Percentiles rank a stretch among this genome's conserved stretches.
Conservation (phyloP, 2,888 invertebrate species). For the Meandrusa payeni region DNA sequence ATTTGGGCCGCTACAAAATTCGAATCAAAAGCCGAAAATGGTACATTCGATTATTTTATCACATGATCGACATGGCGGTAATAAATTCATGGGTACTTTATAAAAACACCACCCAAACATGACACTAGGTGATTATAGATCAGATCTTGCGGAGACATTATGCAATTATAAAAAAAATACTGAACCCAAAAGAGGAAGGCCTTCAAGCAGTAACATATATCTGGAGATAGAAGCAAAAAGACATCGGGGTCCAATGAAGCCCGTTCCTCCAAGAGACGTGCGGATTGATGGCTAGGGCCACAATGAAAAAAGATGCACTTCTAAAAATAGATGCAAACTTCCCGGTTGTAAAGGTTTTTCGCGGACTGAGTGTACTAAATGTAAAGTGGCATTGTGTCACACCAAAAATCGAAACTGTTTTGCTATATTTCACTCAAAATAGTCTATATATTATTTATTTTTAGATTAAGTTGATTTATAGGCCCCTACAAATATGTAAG, state of each 20-base stretch:
- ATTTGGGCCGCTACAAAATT: slow-evolving; percentile 20
- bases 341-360: slow-evolving; percentile 31
- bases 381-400: slow-evolving; percentile 31
- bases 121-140: slow-evolving; percentile 28
- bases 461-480: no score
- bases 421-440: slow-evolving; percentile 29
- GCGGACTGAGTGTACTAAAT: slow-evolving; percentile 32
- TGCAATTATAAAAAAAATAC: slow-evolving; percentile 28
- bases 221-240: slow-evolving; percentile 30
- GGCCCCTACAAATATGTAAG: no score
- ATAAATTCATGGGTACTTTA: slow-evolving; percentile 30
- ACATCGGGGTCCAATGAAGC: slow-evolving; percentile 30
- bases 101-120: slow-evolving; percentile 27
- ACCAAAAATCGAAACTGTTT: slow-evolving; percentile 34
- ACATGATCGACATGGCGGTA: slow-evolving; percentile 24
- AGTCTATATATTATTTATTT: no score
- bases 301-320: slow-evolving; percentile 30
- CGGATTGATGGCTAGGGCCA: slow-evolving; percentile 34
- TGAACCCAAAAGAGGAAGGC: slow-evolving; percentile 29
- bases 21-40: slow-evolving; percentile 26
- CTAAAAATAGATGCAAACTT: slow-evolving; percentile 32
- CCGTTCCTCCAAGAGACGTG: slow-evolving; percentile 28
- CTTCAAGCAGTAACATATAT: slow-evolving; percentile 27
- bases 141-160: slow-evolving; percentile 28
- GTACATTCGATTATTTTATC: slow-evolving; percentile 30